Conservation (phyloP, 2,888 invertebrate genomes). For the Camponotus fellah region DNA sequence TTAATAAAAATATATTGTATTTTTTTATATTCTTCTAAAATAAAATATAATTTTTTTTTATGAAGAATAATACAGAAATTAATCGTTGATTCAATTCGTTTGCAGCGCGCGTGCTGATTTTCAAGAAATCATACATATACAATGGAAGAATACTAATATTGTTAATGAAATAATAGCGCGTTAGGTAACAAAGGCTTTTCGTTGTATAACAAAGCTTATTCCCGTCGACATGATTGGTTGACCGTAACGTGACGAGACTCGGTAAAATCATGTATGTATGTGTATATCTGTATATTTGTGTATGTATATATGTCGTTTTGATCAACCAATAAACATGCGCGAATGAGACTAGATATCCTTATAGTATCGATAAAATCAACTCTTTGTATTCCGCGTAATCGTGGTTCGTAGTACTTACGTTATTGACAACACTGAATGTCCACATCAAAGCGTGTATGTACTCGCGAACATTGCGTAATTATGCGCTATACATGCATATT, state of each 20-base stretch:
- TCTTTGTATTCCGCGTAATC: constrained; percentile 57
- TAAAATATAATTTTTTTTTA: not conserved
- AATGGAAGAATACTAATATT: constrained; percentile 24
- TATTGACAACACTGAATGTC: constrained; percentile 48
- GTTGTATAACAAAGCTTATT: constrained; percentile 37
- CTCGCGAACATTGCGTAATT: constrained; percentile 38
- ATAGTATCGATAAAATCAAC: constrained; percentile 63
- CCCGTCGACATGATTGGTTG: constrained; percentile 21
- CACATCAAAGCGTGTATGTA: constrained; percentile 37
- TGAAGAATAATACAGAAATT: not conserved
- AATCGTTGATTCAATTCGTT: not conserved
- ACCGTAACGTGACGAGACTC: constrained; percentile 39
- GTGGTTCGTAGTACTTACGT: constrained; percentile 47
- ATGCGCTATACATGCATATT: not conserved
- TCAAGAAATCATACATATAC: constrained; percentile 18
- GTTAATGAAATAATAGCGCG: constrained; percentile 35
- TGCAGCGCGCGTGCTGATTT: constrained; percentile 14
- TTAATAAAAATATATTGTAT: not conserved
- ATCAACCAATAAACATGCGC: constrained; percentile 54
- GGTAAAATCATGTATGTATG: constrained; percentile 26
- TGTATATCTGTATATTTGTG: constrained; percentile 34
- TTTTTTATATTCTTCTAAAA: not conserved
- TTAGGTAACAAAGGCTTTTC: constrained; percentile 36
- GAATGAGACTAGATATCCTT: constrained; percentile 65
- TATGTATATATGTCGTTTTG: constrained; percentile 47